A percentile compares a stretch with the other conserved stretches of the same genome.
Conservation (phyloP, 23 tunicate genomes). For the Trididemnum nubilum region DNA sequence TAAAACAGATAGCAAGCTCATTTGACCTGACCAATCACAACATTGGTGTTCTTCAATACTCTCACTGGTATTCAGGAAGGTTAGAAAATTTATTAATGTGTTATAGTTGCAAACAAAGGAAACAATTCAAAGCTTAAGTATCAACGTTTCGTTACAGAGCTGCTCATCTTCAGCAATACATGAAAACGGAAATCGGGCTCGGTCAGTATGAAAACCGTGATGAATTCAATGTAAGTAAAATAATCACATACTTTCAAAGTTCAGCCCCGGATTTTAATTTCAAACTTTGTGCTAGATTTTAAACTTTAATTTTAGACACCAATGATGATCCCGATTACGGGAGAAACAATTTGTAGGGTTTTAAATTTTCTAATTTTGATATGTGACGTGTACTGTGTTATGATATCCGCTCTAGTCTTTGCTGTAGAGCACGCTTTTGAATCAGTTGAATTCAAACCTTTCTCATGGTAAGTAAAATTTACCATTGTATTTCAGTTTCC, state of each 20-base stretch:
- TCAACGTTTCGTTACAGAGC: too few species aligned
- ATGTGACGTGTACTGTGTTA: too few species aligned
- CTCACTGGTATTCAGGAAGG: slow-evolving; percentile 44
- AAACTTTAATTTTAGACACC: too few species aligned
- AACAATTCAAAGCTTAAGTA: background rate
- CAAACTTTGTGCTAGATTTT: too few species aligned
- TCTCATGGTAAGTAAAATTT: too few species aligned
- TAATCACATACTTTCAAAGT: background rate
- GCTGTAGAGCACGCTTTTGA: too few species aligned
- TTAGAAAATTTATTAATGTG: background rate
- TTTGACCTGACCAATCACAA: slow-evolving; percentile 28
- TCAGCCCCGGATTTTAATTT: slow-evolving; percentile 14
- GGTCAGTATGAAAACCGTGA: background rate
- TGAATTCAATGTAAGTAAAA: background rate
- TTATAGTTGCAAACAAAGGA: background rate
- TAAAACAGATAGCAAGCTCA: slow-evolving; percentile 18
- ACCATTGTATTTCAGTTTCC: too few species aligned
- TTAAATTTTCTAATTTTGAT: too few species aligned
- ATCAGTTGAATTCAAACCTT: too few species aligned
- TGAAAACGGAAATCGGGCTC: background rate
- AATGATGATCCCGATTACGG: too few species aligned
- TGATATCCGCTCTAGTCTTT: too few species aligned
- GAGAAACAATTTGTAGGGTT: too few species aligned
- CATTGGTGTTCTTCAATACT: slow-evolving; percentile 73
- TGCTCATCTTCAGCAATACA: background rate